Percentiles rank a stretch among this genome's conserved stretches.
Evolutionary conservation across 2,888 invertebrate genomes (phyloP).

Genomic region (Caenorhabditis drosophilae): DNA sequence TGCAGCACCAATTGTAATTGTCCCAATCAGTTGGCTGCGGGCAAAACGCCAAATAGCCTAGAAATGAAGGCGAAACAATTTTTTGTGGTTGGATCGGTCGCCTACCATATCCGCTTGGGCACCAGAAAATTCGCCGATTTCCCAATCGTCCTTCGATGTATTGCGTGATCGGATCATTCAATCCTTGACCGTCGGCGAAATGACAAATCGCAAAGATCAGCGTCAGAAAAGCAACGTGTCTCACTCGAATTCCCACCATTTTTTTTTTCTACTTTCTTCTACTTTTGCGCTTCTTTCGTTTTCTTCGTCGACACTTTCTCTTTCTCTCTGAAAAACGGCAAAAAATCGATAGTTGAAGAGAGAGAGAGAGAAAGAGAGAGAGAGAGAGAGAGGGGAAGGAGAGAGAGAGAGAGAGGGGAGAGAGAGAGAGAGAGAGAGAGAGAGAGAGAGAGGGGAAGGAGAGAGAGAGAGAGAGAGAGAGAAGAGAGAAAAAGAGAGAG

Average conservation of each 20-base stretch:
- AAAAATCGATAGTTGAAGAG: not conserved
- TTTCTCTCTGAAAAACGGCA: no score
- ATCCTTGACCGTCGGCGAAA: constrained; percentile 60
- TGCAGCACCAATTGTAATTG: constrained; percentile 68
- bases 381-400: not conserved
- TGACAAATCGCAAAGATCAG: constrained; percentile 36
- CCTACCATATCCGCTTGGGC: constrained; percentile 69
- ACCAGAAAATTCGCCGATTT: constrained; percentile 68
- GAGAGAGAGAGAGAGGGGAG: not conserved
- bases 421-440: not conserved
- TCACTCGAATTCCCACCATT: constrained; percentile 30
- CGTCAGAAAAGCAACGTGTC: constrained; percentile 27
- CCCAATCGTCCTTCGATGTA: constrained; percentile 69
- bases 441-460: no score
- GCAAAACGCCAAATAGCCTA: constrained; percentile 68
- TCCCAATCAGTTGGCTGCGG: constrained; percentile 70
- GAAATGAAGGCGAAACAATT: not conserved
- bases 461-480: no score
- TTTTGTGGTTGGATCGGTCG: not conserved
- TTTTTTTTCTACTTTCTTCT: no score
- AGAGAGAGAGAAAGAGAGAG: constrained; percentile 1
- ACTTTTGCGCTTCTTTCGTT: no score
- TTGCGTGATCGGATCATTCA: constrained; percentile 68
- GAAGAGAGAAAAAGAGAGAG: no score
- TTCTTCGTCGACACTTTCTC: no score